Conservation (phyloP, 1,140 invertebrate genomes). For the Drosophila neocordata region DNA sequence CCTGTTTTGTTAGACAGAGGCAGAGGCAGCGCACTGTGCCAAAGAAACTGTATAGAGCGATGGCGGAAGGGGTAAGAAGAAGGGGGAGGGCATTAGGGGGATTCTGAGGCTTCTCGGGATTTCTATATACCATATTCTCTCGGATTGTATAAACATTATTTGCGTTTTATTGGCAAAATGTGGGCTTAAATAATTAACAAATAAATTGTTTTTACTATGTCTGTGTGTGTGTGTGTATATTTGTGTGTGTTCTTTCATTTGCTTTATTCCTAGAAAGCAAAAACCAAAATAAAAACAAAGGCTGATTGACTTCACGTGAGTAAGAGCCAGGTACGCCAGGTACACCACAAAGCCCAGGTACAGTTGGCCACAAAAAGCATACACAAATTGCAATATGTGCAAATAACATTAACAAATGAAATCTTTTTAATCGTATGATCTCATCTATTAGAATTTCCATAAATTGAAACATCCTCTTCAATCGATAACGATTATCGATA, state of each 20-base stretch:
- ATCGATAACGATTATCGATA: not conserved
- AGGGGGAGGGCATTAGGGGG: slow-evolving; percentile 14
- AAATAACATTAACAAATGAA: slow-evolving; percentile 35
- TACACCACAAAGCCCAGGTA: slow-evolving; percentile 35
- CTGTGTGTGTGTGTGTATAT: too few species aligned
- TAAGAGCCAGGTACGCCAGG: slow-evolving; percentile 13
- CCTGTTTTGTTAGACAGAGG: slow-evolving; percentile 46
- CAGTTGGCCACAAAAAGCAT: slow-evolving; percentile 45
- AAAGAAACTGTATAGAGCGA: not conserved
- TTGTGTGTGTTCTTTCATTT: slow-evolving; percentile 9
- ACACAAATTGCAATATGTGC: slow-evolving; percentile 8
- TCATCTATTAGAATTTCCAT: slow-evolving; percentile 27
- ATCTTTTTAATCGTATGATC: slow-evolving; percentile 15
- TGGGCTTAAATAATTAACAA: slow-evolving; percentile 68
- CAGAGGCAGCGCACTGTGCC: slow-evolving; percentile 15
- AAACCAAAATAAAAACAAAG: slow-evolving; percentile 7
- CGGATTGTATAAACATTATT: slow-evolving; percentile 27
- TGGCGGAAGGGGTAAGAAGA: not conserved
- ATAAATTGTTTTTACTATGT: slow-evolving; percentile 39
- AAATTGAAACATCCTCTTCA: slow-evolving; percentile 35
- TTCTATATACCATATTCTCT: slow-evolving; percentile 30
- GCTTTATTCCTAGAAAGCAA: slow-evolving; percentile 54
- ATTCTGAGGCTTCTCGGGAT: slow-evolving; percentile 39
- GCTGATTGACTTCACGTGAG: slow-evolving; percentile 40
- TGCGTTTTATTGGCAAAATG: slow-evolving; percentile 56